Percentiles rank a stretch among this genome's conserved stretches.
These are phyloP conservation scores for Balaenoptera acutorostrata DNA, from an alignment of 2,113 vertebrate species.

Conservation along the genomic window DNA sequence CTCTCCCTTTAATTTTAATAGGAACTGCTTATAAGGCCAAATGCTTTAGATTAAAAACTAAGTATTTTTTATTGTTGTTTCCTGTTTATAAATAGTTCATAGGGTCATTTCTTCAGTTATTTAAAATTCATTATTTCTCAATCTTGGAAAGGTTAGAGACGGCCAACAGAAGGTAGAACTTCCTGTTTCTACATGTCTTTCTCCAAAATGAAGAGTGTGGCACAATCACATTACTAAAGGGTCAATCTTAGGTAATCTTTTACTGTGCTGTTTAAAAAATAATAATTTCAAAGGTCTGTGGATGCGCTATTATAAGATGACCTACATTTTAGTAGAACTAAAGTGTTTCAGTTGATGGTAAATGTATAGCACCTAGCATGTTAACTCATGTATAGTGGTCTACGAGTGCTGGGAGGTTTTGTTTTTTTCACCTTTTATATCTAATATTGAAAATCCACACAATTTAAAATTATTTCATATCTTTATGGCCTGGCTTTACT, in stretches of 20 bases:
- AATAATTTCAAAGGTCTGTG: not conserved
- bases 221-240: not conserved
- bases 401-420: not conserved
- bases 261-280: not conserved
- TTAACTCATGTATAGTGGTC: not conserved
- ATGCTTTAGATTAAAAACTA: not conserved
- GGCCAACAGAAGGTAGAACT: not conserved
- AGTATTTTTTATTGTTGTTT: not conserved
- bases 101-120: not conserved
- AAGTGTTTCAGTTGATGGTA: not conserved
- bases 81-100: not conserved
- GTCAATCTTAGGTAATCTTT: not conserved
- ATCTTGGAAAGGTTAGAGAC: not conserved
- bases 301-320: not conserved
- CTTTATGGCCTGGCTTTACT: not conserved
- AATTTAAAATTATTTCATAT: not conserved
- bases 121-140: slow-evolving; percentile 5
- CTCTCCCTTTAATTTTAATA: not conserved
- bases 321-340: not conserved
- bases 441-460: not conserved
- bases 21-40: not conserved
- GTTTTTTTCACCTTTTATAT: not conserved
- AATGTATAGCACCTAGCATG: not conserved
- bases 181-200: not conserved
- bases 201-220: not conserved